Percentiles rank a stretch among this genome's conserved stretches.
Conservation (phyloP, 2,113 vertebrate genomes). For the Myiozetetes cayanensis region DNA sequence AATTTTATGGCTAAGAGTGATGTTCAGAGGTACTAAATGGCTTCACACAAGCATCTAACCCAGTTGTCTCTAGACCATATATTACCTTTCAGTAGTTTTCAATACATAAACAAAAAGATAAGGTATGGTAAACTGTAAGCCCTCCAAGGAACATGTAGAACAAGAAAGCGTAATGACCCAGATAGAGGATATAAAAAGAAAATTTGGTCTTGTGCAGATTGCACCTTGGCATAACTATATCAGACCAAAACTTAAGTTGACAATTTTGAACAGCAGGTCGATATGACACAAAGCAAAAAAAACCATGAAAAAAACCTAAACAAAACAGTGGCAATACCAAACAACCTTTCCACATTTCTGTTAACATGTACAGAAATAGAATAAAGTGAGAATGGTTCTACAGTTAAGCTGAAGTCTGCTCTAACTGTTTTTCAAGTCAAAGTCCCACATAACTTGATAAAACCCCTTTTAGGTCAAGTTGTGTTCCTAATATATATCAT, state of each 20-base stretch:
- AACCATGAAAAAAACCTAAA: conserved; percentile 24
- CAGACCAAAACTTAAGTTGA: conserved; percentile 8
- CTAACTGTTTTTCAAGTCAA: conserved; percentile 35
- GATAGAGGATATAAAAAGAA: conserved; percentile 45
- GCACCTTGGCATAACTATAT: conserved; percentile 22
- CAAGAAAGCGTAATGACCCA: conserved; percentile 15
- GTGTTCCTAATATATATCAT: neutral
- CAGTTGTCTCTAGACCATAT: neutral
- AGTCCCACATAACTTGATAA: conserved; percentile 35
- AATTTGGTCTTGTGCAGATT: conserved; percentile 11
- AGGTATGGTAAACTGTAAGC: neutral
- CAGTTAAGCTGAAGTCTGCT: conserved; percentile 23
- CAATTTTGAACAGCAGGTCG: conserved; percentile 53
- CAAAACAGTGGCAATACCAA: conserved; percentile 40
- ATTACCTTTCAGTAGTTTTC: neutral
- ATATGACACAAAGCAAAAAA: conserved; percentile 28
- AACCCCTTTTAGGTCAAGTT: conserved; percentile 4
- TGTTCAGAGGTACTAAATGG: neutral
- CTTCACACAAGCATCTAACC: neutral
- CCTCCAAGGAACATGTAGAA: conserved; percentile 3
- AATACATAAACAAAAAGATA: neutral
- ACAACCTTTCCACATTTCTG: conserved; percentile 61
- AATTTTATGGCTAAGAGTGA: neutral
- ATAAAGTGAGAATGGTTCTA: conserved; percentile 56
- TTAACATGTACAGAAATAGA: conserved; percentile 62